Base-by-base conservation (phyloP, 2,113 vertebrate species). In the Aegotheles bennettii region DNA sequence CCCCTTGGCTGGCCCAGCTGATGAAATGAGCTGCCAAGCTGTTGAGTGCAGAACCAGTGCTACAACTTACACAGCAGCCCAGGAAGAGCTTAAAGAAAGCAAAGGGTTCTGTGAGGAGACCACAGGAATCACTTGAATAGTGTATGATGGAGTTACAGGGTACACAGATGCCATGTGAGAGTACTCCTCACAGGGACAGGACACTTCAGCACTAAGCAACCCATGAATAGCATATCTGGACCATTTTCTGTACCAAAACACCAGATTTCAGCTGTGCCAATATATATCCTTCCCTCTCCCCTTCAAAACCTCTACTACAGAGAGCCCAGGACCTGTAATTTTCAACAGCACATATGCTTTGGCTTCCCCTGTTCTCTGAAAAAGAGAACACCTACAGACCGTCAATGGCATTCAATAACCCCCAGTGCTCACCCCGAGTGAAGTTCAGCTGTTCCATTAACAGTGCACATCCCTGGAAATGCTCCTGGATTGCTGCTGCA, bases 91-190 rank as follows among this genome's bases (percentile, higher is more conserved):
- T 7, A 1, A 63, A 42, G 36, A 54, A 20, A 54, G 47, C 42
- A n/a, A 43, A 74, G 28, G 24, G 3, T 43, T 50, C 42, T 48
- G 18, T 35, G 24, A 47, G 17, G 21, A 71, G 45, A 28, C 28
- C 35, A 50, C 18, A 31, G 16, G 23, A 51, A 29, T 2, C 0
- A 0, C 21, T 36, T 7, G 64, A 36, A 20, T 1, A 4, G 7
- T 0, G 4, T 10, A 15, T 0, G 0, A 3, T 3, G n/a, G n/a
- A 28, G 8, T n/a, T 6, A 12, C 0, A 1, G 33, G 57, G 23
- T 25, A 43, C 56, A 51, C 23, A 5, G 0, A 0, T 2, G n/a
- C 8, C 9, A 0, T 2, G 40, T 18, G 7, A 60, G 14, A 25
- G 14, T 5, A 31, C 16, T 84, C 31, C 25, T 90, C 28, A 7